phyloP scores from a whole-genome alignment of 30 jellyfish, hydroid and myxozoan species.

The Pseudorhiza aurosa region DNA sequence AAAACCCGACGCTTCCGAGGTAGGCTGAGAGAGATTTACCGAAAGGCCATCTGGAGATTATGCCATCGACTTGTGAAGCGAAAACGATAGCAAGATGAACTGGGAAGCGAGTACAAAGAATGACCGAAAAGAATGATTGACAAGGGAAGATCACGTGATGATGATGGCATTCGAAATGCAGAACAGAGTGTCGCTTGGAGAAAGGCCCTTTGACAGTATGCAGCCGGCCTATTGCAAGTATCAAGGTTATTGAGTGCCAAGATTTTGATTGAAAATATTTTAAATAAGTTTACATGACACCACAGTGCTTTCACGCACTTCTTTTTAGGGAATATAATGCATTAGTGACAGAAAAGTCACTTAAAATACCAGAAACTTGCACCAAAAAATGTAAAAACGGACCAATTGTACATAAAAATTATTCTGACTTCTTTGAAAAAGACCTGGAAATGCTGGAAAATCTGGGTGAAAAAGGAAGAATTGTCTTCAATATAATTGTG shows the following conservation, averaged over 20 bases:
- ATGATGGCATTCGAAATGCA: neutral
- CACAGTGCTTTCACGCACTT: too few species aligned
- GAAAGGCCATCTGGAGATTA: neutral
- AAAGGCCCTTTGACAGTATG: conserved; percentile 24
- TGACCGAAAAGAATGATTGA: neutral
- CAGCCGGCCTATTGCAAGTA: conserved; percentile 1
- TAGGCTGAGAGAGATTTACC: neutral
- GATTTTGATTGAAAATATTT: too few species aligned
- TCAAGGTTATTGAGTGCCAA: neutral
- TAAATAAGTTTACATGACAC: too few species aligned
- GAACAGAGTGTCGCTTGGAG: conserved; percentile 35
- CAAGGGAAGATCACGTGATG: conserved; percentile 9
- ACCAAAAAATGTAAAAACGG: neutral
- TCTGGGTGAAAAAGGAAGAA: neutral
- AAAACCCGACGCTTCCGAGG: conserved; percentile 15
- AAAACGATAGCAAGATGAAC: neutral
- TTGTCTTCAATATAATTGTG: too few species aligned
- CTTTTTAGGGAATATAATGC: neutral
- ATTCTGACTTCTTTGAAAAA: neutral
- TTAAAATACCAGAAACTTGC: neutral
- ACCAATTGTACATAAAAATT: neutral
- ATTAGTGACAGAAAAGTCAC: neutral
- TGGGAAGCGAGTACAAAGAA: neutral
- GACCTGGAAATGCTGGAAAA: neutral
- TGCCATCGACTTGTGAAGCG: neutral